These are phyloP conservation scores for Parotocinclus haroldoi DNA, from an alignment of 2,797 vertebrate species.

Conservation along the genomic window DNA sequence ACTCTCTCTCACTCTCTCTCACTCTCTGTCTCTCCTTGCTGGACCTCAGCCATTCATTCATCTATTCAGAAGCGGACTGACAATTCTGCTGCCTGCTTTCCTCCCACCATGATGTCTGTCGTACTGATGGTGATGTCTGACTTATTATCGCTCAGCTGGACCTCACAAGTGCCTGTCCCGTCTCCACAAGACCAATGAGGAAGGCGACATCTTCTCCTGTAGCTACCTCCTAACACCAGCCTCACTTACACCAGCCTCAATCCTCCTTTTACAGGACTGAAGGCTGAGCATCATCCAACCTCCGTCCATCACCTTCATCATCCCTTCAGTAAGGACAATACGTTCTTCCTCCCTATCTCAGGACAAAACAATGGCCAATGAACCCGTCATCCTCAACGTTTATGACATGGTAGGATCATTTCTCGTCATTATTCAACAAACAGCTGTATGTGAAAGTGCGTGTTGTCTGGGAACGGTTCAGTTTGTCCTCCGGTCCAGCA, in stretches of 20 bases:
- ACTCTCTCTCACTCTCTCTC: background rate
- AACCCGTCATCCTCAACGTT: slow-evolving; percentile 93
- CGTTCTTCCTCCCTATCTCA: slow-evolving; percentile 68
- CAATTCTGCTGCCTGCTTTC: background rate
- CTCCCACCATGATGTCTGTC: background rate
- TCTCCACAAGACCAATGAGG: slow-evolving; percentile 24
- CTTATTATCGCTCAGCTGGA: background rate
- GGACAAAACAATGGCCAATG: slow-evolving; percentile 85
- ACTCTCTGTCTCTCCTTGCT: background rate
- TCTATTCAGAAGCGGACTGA: too few relatives aligned
- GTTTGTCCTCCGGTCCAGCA: too few relatives aligned
- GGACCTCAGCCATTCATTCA: background rate
- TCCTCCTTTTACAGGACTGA: background rate
- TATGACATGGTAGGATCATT: slow-evolving; percentile 88
- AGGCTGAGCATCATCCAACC: slow-evolving; percentile 3
- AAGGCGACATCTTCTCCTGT: slow-evolving; percentile 15
- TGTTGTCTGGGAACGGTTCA: too few relatives aligned
- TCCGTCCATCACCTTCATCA: background rate
- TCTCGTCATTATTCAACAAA: too few relatives aligned
- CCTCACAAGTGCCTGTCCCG: slow-evolving; percentile 34
- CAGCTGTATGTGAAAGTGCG: too few relatives aligned
- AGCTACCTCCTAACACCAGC: slow-evolving; percentile 41
- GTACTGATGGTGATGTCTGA: background rate
- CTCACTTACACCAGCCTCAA: background rate
- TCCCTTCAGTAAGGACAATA: slow-evolving; percentile 46